Percentiles rank a stretch among this genome's conserved stretches.
phyloP scores from a whole-genome alignment of 2,797 vertebrate genomes.

The Macropodus opercularis region DNA sequence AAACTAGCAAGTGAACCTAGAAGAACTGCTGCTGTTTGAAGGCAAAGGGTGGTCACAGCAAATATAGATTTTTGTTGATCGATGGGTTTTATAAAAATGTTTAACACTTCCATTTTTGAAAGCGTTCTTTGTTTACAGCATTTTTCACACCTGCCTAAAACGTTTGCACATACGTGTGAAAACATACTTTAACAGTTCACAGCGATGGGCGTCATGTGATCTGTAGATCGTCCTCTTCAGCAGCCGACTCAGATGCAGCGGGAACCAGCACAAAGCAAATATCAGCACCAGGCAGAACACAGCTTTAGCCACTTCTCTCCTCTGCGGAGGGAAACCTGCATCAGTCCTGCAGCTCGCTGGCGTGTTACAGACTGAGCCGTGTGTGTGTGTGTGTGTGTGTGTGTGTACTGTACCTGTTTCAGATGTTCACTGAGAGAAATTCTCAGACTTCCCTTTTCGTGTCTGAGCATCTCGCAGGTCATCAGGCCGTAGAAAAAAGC shows the following conservation, averaged over 20 bases:
- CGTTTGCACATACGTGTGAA: neutral
- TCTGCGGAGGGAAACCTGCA: slow-evolving; percentile 67
- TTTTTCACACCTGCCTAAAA: too few species aligned
- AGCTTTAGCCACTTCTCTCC: slow-evolving; percentile 93
- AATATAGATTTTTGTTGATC: too few species aligned
- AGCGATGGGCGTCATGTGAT: slow-evolving; percentile 83
- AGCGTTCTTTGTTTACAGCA: too few species aligned
- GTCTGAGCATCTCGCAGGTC: slow-evolving; percentile 92
- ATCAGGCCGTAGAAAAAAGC: slow-evolving; percentile 93
- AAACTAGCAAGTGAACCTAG: slow-evolving; percentile 10
- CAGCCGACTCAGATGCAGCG: slow-evolving; percentile 92
- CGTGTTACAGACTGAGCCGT: neutral
- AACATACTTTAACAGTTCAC: slow-evolving; percentile 85
- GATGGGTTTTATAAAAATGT: too few species aligned
- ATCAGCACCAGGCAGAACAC: slow-evolving; percentile 95
- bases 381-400: neutral
- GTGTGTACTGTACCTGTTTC: slow-evolving; percentile 85
- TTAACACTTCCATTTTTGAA: too few species aligned
- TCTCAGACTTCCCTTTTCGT: slow-evolving; percentile 89
- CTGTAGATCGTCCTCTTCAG: slow-evolving; percentile 89
- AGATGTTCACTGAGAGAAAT: slow-evolving; percentile 92
- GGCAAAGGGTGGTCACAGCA: neutral
- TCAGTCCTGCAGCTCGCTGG: neutral
- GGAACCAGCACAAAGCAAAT: slow-evolving; percentile 97
- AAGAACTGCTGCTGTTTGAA: too few species aligned